phyloP scores from a whole-genome alignment of 2,113 vertebrate genomes.

The Seriola aureovittata region DNA sequence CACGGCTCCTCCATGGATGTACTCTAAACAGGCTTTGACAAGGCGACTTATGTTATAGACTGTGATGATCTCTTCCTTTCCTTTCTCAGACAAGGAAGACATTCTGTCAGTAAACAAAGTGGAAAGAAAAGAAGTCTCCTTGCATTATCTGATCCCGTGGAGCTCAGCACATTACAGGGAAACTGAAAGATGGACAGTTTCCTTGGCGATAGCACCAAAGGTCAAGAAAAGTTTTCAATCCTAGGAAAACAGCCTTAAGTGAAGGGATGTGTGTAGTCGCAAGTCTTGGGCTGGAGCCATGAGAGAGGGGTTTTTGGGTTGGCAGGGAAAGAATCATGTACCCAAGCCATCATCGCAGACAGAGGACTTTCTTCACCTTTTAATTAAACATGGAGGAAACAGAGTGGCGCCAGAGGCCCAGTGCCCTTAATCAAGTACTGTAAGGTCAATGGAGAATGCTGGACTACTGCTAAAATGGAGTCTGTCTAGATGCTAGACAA shows the following conservation, averaged over 20 bases:
- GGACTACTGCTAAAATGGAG: conserved; percentile 60
- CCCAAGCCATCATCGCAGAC: conserved; percentile 77
- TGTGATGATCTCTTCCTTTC: conserved; percentile 56
- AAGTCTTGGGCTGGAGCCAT: conserved; percentile 37
- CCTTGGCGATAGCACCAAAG: conserved; percentile 47
- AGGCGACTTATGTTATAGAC: conserved; percentile 66
- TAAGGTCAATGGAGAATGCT: conserved; percentile 81
- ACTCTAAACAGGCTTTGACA: conserved; percentile 76
- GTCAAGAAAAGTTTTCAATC: conserved; percentile 57
- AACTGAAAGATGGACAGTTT: conserved; percentile 72
- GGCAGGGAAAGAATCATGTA: conserved; percentile 68
- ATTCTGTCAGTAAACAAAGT: conserved; percentile 71
- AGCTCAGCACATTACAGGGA: conserved; percentile 61
- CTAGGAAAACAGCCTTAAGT: conserved; percentile 53
- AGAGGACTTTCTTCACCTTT: conserved; percentile 84
- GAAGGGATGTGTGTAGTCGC: conserved; percentile 42
- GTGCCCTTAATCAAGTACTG: conserved; percentile 81
- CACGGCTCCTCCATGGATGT: conserved; percentile 66
- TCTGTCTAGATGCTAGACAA: conserved; percentile 60
- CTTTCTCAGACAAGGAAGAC: conserved; percentile 49
- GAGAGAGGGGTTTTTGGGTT: conserved; percentile 28
- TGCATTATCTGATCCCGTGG: conserved; percentile 62
- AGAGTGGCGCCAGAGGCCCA: conserved; percentile 73
- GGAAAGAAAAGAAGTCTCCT: conserved; percentile 31
- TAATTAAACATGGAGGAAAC: conserved; percentile 85